Evolutionary conservation across 2,797 vertebrate genomes (phyloP).

Genomic region (Ctenochaetus hawaiiensis): DNA sequence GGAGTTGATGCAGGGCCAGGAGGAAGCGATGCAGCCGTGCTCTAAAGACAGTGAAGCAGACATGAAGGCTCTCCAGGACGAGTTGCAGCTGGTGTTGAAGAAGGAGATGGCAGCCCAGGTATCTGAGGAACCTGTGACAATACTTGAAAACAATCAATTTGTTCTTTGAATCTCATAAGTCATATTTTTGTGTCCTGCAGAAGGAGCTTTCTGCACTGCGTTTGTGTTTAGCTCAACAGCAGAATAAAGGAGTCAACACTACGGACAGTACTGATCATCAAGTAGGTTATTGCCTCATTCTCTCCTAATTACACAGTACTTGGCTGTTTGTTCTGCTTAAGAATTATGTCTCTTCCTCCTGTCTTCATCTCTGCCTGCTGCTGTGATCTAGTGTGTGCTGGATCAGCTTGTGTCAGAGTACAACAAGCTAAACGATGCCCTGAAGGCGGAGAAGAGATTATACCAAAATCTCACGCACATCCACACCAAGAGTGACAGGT

Average conservation of each 20-base stretch:
- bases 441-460: constrained; percentile 91
- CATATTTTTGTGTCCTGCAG: constrained; percentile 68
- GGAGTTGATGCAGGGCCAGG: constrained; percentile 76
- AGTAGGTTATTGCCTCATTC: constrained; percentile 77
- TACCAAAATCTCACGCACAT: constrained; percentile 91
- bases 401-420: constrained; percentile 91
- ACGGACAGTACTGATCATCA: constrained; percentile 81
- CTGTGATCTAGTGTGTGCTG: constrained; percentile 82
- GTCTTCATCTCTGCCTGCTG: background rate
- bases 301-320: background rate
- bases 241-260: constrained; percentile 24
- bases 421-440: constrained; percentile 90
- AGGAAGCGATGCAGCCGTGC: constrained; percentile 70
- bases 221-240: constrained; percentile 76
- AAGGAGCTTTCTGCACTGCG: constrained; percentile 89
- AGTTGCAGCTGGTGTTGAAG: constrained; percentile 89
- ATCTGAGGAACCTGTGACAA: constrained; percentile 27
- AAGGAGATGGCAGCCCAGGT: constrained; percentile 94
- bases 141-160: background rate
- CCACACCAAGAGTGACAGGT: constrained; percentile 89
- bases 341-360: constrained; percentile 1
- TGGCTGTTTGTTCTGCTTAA: background rate
- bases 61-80: constrained; percentile 87
- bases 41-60: constrained; percentile 81
- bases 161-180: background rate